Evolutionary conservation across 1,140 invertebrate species (phyloP), one percentile per base, ranked within the genome.

Genomic region (Drosophila albomicans): DNA sequence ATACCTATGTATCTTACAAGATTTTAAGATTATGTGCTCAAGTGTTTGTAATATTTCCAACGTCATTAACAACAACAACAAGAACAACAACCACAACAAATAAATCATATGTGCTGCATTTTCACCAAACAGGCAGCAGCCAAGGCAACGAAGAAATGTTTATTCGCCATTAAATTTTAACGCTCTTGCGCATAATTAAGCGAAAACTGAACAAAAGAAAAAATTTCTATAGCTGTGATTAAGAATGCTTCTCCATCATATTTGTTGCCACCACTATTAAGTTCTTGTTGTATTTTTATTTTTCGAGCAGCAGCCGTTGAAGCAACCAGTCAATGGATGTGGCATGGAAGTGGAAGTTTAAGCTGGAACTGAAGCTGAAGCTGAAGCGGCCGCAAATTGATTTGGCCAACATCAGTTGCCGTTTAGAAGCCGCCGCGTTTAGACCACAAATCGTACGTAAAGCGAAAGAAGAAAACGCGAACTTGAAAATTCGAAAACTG

Each of bases 121-220:
- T 87, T 87, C 82, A 84, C 82, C 66, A 72, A 58, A 38, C 6
- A 8, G 56, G 41, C 35, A 25, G 3, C 20, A 25, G 20, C 3
- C 20, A 25, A 25, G 4, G 35, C 32, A 76, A 66, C 25, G 73
- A 78, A 75, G 51, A 35, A 88, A 84, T 89, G 65, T 88, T 84
- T 88, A 88, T 84, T 84, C 64, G 85, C 85, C 85, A 88, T 89
- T 88, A 88, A 85, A 58, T 84, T 76, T 89, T 67, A 85, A 85
- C 85, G 85, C 85, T 84, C 78, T 75, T 78, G 85, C 77, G 85
- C 84, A 88, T 88, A 89, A 89, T 88, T 88, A 88, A 57, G 75
- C 70, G 74, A 81, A 87, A 74, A 80, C 51, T 70, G 69, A 86
- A 86, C 78, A 85, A 85, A 71, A 61, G 69, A 85, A 78, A 25